Base-by-base conservation (phyloP, 2,797 vertebrate species). In the Rhabdophis nuchalis region DNA sequence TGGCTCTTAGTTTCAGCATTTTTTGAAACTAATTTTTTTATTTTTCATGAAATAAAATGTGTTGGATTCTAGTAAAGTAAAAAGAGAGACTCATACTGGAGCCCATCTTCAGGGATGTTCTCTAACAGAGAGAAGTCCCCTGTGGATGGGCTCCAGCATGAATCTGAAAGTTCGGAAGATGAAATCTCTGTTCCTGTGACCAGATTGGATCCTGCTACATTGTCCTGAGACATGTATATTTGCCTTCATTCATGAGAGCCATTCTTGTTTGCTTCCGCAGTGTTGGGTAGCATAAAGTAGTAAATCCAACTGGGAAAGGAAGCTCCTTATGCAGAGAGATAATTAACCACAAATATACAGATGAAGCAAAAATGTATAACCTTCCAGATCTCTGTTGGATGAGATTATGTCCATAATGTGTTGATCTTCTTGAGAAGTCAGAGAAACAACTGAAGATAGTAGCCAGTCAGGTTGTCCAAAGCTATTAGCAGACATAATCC, bases 401-500 rank as follows among this genome's bases (percentile, higher is more conserved):
- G 98, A 97, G 93, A 98, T 98, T 7, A 93, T 96, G 88, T 95
- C 94, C 68, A 98, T 97, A 92, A 96, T 95, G 46, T 90, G 92
- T 29, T 92, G 93, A 92, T 93, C 94, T 58, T 94, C 87, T 56
- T 95, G 95, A 46, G 95, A 89, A 27, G 86, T 82, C 91, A 96
- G 95, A 92, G 97, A 97, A 95, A 95, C 95, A 90, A 97, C 95
- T 29, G 97, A 98, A 93, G 96, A 97, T 32, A 98, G 96, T 6
- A 93, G 95, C 98, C 98, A 99, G 95, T 98, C 98, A 0, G 96
- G 95, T 58, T 97, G 97, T 88, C 96, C 97, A 93, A 95, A 94
- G 41, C 93, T 97, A 95, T 98, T 97, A 94, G 98, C 97, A 92
- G 98, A 99, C 0, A 97, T 96, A 86, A 96, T 97, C 98, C 98